Base-by-base conservation (phyloP, 2,113 vertebrate genomes). In the Crotalus helleri region DNA sequence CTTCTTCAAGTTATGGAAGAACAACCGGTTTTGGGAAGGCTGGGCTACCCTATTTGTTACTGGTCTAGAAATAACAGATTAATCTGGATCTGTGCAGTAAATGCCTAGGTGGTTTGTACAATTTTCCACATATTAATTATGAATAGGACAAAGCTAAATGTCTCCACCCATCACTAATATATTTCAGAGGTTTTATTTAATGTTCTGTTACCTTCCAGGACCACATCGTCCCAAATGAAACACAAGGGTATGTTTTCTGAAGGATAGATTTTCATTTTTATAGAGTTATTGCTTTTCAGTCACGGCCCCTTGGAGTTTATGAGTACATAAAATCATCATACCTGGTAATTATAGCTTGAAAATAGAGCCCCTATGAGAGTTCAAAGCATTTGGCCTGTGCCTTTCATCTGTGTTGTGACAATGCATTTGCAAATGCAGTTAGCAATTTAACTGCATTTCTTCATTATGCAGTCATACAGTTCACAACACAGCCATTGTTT, bases 341-440 rank as follows among this genome's bases (percentile, higher is more conserved):
- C 49, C 58, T 92, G 86, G 86, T 92, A 44, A 85, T 92, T 92
- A 59, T 59, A 89, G 69, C 69, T 85, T 90, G 69, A 85, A 85
- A 93, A 59, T 33, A 90, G 90, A 59, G 26, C 92, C 46, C 54
- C 88, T 59, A 85, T 24, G 29, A 23, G 19, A 64, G 49, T 92
- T 61, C 44, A 92, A 6, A n/a, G 26, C 55, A 87, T 51, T 92
- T 33, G 86, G 24, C n/a, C 57, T n/a, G 15, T 11, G 57, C 55
- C 19, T 92, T 95, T 86, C 23, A 57, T 8, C 44, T 93, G n/a
- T 44, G 54, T 64, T 33, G n/a, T 92, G 55, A n/a, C 0, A 74
- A 53, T 89, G 87, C 0, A 39, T 85, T 10, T 92, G 89, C 59
- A 87, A 69, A 87, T 33, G 46, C 17, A 49, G 49, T 13, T 59